Evolutionary conservation across 2,888 invertebrate genomes (phyloP).

Genomic region (Andrena dorsata): DNA sequence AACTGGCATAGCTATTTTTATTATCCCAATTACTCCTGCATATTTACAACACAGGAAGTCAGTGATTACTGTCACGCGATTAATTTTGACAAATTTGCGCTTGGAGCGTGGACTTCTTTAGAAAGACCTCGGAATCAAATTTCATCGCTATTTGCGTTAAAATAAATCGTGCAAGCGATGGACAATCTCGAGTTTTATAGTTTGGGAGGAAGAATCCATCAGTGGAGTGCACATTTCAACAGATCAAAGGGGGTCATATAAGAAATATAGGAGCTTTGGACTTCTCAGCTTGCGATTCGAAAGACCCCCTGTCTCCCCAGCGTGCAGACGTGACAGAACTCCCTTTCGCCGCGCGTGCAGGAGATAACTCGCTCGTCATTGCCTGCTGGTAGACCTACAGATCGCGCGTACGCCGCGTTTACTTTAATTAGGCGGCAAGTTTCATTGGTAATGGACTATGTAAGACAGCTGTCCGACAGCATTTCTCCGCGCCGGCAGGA

Average conservation of each 20-base stretch:
- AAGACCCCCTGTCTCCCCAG: too few relatives aligned
- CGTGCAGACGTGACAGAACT: neutral
- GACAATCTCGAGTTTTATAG: too few relatives aligned
- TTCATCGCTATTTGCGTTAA: too few relatives aligned
- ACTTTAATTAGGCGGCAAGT: conserved; percentile 45
- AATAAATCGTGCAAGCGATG: too few relatives aligned
- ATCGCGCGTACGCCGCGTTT: conserved; percentile 21
- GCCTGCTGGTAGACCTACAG: neutral
- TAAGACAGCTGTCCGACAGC: conserved; percentile 53
- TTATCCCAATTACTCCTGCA: neutral
- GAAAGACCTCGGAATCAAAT: too few relatives aligned
- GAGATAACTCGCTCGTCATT: neutral
- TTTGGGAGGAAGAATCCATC: neutral
- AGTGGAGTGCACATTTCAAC: neutral
- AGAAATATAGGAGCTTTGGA: neutral
- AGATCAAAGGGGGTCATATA: neutral
- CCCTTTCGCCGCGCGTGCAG: neutral
- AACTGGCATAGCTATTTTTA: neutral
- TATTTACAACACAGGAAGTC: neutral
- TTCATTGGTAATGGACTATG: conserved; percentile 49
- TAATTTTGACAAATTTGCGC: too few relatives aligned
- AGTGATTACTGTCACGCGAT: neutral
- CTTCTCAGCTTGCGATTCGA: too few relatives aligned
- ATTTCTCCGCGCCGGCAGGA: conserved; percentile 59
- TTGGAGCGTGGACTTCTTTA: too few relatives aligned